Evolutionary conservation across 2,888 invertebrate species (phyloP), one percentile per base, ranked within the genome.

Genomic region (Gasteruption jaculator): DNA sequence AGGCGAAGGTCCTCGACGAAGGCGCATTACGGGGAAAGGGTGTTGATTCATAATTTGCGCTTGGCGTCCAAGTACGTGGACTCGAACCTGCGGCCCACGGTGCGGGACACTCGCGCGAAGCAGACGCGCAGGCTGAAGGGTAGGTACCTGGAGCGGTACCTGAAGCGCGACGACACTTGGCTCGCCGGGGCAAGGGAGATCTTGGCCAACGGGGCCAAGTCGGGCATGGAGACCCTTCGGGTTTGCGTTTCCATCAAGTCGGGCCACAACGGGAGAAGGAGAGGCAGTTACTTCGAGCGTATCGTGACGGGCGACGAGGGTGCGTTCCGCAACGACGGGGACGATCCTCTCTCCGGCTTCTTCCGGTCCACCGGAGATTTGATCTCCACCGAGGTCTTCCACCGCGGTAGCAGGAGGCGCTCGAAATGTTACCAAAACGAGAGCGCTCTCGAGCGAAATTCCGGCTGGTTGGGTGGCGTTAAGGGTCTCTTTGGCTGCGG

Each of bases 331-430:
- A n/a, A 21, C 14, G 5, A 8, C 26, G 22, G 2, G 7, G 19
- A 16, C 15, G 20, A 8, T 33, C 26, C 12, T 18, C 18, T 15
- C 20, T 31, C 18, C 6, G 15, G 18, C 15, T 34, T 34, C 11
- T 24, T 24, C 7, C 26, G 25, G 1, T 56, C 55, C 1, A 48
- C 46, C 7, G 44, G 43, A 30, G 37, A 50, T 14, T 46, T 50
- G 14, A 41, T 58, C 14, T 44, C 44, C n/a, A 43, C 41, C 22
- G 60, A 58, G 32, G 45, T 58, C 14, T 58, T 60, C 26, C 58
- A 58, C 38, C 53, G 56, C 6, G 31, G 53, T 4, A 49, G 54
- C 20, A 52, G 53, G 11, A 50, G 58, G 8, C 29, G 50, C 4
- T 50, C 50, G 6, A 54, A 42, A 24, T 45, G 40, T 4, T 49